phyloP scores from a whole-genome alignment of 2,888 invertebrate genomes.

The Plemyria rubiginata region DNA sequence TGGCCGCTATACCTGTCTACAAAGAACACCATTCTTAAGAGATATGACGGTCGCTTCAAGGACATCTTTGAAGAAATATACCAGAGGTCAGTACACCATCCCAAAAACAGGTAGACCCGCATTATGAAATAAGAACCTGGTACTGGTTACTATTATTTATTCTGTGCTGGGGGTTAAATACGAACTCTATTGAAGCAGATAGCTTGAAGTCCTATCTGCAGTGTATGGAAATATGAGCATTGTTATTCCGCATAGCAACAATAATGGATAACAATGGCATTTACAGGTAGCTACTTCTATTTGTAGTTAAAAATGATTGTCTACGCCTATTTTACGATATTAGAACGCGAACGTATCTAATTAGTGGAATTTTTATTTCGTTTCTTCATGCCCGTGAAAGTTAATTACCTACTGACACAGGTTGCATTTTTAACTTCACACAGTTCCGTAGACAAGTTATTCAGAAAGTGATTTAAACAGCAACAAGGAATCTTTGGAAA shows the following conservation, averaged over 20 bases:
- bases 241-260: conserved; percentile 18
- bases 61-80: conserved; percentile 96
- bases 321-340: conserved; percentile 19
- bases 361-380: conserved; percentile 2
- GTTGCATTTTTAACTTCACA: too few species aligned
- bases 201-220: background rate
- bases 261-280: conserved; percentile 20
- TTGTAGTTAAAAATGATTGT: conserved; percentile 24
- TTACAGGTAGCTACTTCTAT: conserved; percentile 33
- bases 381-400: too few species aligned
- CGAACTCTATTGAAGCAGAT: too few species aligned
- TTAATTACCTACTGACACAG: too few species aligned
- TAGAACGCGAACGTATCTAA: background rate
- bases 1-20: conserved; percentile 96
- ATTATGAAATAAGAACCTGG: too few species aligned
- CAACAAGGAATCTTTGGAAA: too few species aligned
- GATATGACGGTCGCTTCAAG: conserved; percentile 95
- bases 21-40: conserved; percentile 95
- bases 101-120: conserved; percentile 28
- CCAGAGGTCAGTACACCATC: conserved; percentile 85
- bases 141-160: too few species aligned
- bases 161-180: background rate
- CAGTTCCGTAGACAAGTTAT: too few species aligned
- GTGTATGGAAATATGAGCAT: conserved; percentile 5
- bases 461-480: too few species aligned